Evolutionary conservation across 2,113 vertebrate genomes (phyloP), one percentile per base, ranked within the genome.

Genomic region (Protobothrops flavoviridis): DNA sequence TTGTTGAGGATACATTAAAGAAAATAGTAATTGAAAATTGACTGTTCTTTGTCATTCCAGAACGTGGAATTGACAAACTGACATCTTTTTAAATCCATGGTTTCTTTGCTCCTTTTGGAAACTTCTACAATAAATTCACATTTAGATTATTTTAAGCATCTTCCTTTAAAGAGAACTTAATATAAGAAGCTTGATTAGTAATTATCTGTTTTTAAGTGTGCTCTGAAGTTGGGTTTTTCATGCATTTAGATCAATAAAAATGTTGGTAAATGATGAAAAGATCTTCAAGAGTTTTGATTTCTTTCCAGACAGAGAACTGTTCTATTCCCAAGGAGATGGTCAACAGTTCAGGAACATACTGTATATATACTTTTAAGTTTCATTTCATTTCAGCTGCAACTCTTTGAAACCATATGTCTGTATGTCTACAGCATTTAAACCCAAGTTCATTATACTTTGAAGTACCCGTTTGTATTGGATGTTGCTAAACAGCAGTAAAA

Each of bases 1-100:
- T 43, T 69, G 85, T 81, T 2, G 86, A 92, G 85, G 23, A 52
- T 26, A 86, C 4, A 33, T 64, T 74, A 29, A 87, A 81, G 90
- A 26, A 88, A n/a, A 43, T 24, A 85, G 29, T 61, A 3, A 26
- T 0, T 85, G 2, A 85, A 45, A 87, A 86, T 12, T 6, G 3
- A 12, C 3, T 2, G 0, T 45, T 24, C 53, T n/a, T 1, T 26
- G 24, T 50, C 93, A 86, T 0, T 0, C 6, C 61, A 53, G 87
- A 48, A 61, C 88, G 21, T 33, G 61, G 21, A 4, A 45, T 92
- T n/a, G 17, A 52, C 50, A 59, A 1, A 43, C 8, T 6, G 43
- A 64, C 12, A 24, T 24, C 23, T 86, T 86, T 48, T 87, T 13
- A 50, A 88, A 89, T 39, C 52, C 9, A 57, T 57, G 0, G 0